Evolutionary conservation across 2,888 invertebrate genomes (phyloP).

Genomic region (Bruchidius siliquastri): DNA sequence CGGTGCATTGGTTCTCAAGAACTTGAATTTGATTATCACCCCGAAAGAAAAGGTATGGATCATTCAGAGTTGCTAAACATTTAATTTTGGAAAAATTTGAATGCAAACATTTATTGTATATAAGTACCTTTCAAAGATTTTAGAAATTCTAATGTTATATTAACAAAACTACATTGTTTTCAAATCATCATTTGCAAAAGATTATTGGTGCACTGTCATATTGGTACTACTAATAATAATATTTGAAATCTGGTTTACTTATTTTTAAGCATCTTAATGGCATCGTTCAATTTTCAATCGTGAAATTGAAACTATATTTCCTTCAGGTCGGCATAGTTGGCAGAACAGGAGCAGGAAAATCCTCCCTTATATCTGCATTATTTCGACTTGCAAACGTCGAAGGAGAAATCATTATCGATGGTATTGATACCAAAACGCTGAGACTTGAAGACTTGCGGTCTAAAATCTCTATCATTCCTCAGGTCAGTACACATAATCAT

Average conservation of each 20-base stretch:
- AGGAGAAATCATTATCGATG: slow-evolving; percentile 70
- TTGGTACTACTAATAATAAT: too few relatives aligned
- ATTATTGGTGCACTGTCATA: too few relatives aligned
- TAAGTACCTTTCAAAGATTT: too few relatives aligned
- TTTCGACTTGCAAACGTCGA: slow-evolving; percentile 70
- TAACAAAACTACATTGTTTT: too few relatives aligned
- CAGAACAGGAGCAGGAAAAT: slow-evolving; percentile 81
- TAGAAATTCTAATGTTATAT: too few relatives aligned
- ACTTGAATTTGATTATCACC: slow-evolving; percentile 64
- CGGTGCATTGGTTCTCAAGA: slow-evolving; percentile 64
- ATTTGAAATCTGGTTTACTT: too few relatives aligned
- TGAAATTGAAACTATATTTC: too few relatives aligned
- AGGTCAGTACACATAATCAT: slow-evolving; percentile 22
- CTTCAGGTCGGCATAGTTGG: slow-evolving; percentile 76
- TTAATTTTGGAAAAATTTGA: too few relatives aligned
- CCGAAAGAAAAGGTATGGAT: slow-evolving; percentile 61
- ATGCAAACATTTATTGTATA: too few relatives aligned
- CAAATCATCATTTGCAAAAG: too few relatives aligned
- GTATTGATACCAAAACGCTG: slow-evolving; percentile 54
- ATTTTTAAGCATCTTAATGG: too few relatives aligned
- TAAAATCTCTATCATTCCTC: slow-evolving; percentile 55
- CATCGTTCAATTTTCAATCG: too few relatives aligned
- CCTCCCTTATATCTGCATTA: slow-evolving; percentile 70
- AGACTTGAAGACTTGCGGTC: slow-evolving; percentile 54
- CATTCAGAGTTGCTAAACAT: neutral